Evolutionary conservation across 2,888 invertebrate genomes (phyloP), one percentile per base, ranked within the genome.

Genomic region (Cloeon dipterum): DNA sequence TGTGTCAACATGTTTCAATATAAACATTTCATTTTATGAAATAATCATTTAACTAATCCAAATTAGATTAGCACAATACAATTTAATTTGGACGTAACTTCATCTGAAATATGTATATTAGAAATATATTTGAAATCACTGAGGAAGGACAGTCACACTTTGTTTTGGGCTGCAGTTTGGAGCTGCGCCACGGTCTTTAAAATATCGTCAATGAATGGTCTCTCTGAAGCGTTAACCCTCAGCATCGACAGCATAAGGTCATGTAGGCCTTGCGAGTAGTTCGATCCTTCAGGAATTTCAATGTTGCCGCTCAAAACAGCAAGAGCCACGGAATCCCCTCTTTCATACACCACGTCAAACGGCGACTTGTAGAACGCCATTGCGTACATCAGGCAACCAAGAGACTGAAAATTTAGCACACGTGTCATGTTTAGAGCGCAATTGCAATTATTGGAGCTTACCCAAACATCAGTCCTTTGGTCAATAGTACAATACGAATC

Each of bases 391-490:
- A 82, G 63, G 55, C 86, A 88, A 11, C 86, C 88, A 43, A 86
- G 59, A 38, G 82, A 82, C 85, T 74, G 50, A 29, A n/a, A n/a
- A n/a, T n/a, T n/a, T n/a, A n/a, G n/a, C n/a, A n/a, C n/a, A n/a
- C n/a, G n/a, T n/a, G n/a, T n/a, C n/a, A n/a, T n/a, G n/a, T n/a
- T n/a, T n/a, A n/a, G n/a, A n/a, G n/a, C n/a, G n/a, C n/a, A 29
- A 14, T 11, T 8, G 13, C 29, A 29, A 23, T 23, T 7, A 23
- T 23, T 23, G 23, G 7, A 8, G 8, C 11, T 11, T 11, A 77
- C 77, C 86, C 86, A 88, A 49, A 86, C 74, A 57, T 88, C 86
- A 23, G 79, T 78, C 44, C 79, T 59, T 54, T 85, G 79, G 52
- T 83, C 82, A 38, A 88, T 68, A 46, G 71, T 69, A 47, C 75